Evolutionary conservation across 1,140 invertebrate genomes (phyloP).

Genomic region (Pachypeltis micranthus): DNA sequence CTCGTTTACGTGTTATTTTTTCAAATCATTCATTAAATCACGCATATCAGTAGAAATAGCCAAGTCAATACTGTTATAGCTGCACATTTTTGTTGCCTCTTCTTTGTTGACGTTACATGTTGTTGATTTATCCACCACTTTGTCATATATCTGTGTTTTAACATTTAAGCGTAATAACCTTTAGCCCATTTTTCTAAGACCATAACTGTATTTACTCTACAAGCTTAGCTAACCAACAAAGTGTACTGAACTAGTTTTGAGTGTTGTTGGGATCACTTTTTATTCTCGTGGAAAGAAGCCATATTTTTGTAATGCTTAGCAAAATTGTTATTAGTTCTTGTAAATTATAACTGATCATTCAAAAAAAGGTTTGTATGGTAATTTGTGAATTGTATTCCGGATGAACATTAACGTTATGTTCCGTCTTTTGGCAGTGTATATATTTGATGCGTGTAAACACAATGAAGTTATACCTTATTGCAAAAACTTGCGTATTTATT

Average conservation of each 20-base stretch:
- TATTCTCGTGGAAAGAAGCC: conserved; percentile 1
- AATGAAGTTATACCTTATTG: no score
- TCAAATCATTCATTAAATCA: background rate
- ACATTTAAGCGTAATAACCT: background rate
- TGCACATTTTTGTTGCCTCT: background rate
- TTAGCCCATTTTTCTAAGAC: background rate
- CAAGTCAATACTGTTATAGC: background rate
- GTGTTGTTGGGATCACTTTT: conserved; percentile 6
- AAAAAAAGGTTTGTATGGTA: background rate
- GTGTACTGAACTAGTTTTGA: background rate
- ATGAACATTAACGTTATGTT: no score
- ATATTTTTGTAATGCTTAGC: conserved; percentile 4
- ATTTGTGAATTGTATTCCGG: no score
- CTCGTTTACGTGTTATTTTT: background rate
- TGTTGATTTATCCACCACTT: background rate
- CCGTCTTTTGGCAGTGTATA: no score
- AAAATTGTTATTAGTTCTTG: background rate
- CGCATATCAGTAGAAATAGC: conserved; percentile 6
- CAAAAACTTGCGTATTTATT: no score
- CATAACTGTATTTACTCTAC: background rate
- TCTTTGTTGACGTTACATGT: background rate
- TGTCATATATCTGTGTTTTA: background rate
- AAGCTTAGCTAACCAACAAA: conserved; percentile 2
- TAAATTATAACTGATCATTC: background rate
- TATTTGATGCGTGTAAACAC: no score